Conservation (phyloP, 1,140 invertebrate species). For the Drosophila kohkoa region DNA sequence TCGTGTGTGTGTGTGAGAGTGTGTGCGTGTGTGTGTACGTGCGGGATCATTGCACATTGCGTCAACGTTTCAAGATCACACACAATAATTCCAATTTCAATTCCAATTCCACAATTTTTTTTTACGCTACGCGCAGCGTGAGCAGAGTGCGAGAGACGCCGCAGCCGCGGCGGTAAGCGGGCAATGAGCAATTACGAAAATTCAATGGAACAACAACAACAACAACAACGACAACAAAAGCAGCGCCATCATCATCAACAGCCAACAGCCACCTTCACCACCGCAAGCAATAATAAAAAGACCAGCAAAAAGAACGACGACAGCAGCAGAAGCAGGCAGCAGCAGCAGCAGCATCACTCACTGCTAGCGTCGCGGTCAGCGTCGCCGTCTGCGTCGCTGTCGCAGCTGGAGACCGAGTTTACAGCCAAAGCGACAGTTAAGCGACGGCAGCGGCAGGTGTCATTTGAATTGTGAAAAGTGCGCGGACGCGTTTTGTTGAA, state of each 20-base stretch:
- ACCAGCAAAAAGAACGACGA: background rate
- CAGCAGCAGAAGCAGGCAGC: conserved; percentile 10
- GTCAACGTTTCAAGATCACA: conserved; percentile 82
- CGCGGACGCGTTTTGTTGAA: conserved; percentile 56
- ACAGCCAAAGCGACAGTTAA: conserved; percentile 61
- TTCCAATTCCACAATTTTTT: conserved; percentile 19
- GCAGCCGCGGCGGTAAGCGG: conserved; percentile 39
- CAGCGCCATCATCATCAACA: conserved; percentile 12
- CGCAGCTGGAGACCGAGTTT: conserved; percentile 51
- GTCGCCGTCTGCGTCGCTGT: conserved; percentile 27
- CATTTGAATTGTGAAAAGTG: conserved; percentile 65
- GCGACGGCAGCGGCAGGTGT: conserved; percentile 78
- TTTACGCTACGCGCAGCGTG: too few species aligned
- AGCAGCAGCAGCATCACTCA: conserved; percentile 7
- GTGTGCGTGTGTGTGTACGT: conserved; percentile 53
- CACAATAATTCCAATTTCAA: conserved; percentile 57
- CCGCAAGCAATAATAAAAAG: background rate
- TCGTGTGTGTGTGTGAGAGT: conserved; percentile 46
- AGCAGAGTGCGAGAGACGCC: conserved; percentile 2
- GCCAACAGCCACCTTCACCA: too few species aligned
- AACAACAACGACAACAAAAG: conserved; percentile 36
- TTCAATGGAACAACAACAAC: conserved; percentile 44
- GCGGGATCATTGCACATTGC: conserved; percentile 81
- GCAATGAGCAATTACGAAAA: conserved; percentile 60
- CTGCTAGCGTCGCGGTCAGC: conserved; percentile 12